phyloP scores from a whole-genome alignment of 1,140 invertebrate species.

The Psilanteris sp. region DNA sequence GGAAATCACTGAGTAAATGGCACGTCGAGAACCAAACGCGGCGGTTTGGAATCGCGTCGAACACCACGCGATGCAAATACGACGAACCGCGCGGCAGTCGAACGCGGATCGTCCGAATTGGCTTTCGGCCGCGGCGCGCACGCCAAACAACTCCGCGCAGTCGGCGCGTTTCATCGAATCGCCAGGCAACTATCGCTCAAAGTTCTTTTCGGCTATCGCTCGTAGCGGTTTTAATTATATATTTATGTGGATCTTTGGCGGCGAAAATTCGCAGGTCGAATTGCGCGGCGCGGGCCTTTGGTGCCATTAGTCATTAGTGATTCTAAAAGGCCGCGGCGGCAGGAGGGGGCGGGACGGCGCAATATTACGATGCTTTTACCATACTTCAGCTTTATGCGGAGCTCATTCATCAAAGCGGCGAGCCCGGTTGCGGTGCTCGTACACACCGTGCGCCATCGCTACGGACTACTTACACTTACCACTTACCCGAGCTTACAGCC shows the following conservation, averaged over 20 bases:
- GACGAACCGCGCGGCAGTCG: too few species aligned
- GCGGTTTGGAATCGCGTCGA: too few species aligned
- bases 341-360: slow-evolving; percentile 38
- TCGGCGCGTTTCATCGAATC: too few species aligned
- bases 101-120: too few species aligned
- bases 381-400: slow-evolving; percentile 68
- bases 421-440: slow-evolving; percentile 54
- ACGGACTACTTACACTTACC: slow-evolving; percentile 63
- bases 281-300: slow-evolving; percentile 51
- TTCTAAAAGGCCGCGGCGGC: slow-evolving; percentile 68
- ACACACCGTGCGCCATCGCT: slow-evolving; percentile 42
- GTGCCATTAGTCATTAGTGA: slow-evolving; percentile 72
- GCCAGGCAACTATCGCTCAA: slow-evolving; percentile 58
- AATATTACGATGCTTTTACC: slow-evolving; percentile 70
- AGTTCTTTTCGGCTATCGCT: slow-evolving; percentile 73
- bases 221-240: slow-evolving; percentile 32
- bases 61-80: too few species aligned
- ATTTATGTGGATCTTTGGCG: slow-evolving; percentile 27
- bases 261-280: slow-evolving; percentile 40
- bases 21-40: too few species aligned
- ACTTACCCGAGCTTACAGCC: slow-evolving; percentile 49
- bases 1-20: too few species aligned
- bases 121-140: too few species aligned
- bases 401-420: slow-evolving; percentile 71
- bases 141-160: too few species aligned